Evolutionary conservation across 1,140 invertebrate species (phyloP).

Genomic region (Polypedilum pembai): DNA sequence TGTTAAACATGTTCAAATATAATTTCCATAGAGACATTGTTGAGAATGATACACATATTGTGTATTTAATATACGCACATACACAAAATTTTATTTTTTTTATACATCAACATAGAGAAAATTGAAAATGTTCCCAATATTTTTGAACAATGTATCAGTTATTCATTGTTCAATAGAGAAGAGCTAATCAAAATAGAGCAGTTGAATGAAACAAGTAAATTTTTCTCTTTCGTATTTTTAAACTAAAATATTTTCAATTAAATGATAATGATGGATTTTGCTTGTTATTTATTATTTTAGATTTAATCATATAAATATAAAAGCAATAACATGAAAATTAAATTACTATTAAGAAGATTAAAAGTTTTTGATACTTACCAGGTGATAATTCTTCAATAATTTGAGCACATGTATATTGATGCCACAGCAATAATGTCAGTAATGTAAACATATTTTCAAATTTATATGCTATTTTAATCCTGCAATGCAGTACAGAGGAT

Average conservation of each 20-base stretch:
- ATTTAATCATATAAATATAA: background rate
- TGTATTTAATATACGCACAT: background rate
- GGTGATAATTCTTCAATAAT: conserved; percentile 18
- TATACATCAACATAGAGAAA: background rate
- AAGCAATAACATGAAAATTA: background rate
- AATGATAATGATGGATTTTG: background rate
- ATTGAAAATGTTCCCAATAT: background rate
- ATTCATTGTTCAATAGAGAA: background rate
- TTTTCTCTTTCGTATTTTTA: background rate
- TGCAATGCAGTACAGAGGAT: background rate
- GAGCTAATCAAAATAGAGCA: background rate
- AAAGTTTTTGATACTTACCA: background rate
- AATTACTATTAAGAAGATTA: background rate
- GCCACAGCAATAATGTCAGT: background rate
- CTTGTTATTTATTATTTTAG: background rate
- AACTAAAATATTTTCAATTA: background rate
- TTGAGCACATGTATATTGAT: background rate
- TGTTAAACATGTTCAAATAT: conserved; percentile 18
- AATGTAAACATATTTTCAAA: background rate
- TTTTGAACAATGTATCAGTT: background rate
- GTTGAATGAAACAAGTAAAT: background rate
- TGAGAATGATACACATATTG: background rate
- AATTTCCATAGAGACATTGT: conserved; percentile 1
- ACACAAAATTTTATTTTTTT: background rate
- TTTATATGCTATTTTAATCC: background rate